Evolutionary conservation across 1,140 invertebrate genomes (phyloP).

Genomic region (Drosophila nebulosa): DNA sequence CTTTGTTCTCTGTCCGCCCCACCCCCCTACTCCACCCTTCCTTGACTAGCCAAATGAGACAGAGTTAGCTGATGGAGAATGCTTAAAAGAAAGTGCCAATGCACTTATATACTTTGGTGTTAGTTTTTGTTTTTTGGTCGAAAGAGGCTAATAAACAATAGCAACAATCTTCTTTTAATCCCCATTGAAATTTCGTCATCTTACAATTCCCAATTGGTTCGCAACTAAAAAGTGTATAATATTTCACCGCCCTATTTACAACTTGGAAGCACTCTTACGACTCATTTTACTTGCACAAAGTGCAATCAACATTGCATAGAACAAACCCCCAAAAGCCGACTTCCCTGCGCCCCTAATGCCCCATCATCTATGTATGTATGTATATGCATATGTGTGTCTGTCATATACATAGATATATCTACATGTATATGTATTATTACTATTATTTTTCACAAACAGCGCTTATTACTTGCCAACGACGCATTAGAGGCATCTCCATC

Average conservation of each 20-base stretch:
- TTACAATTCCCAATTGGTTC: too few species aligned
- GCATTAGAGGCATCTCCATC: slow-evolving; percentile 49
- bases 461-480: slow-evolving; percentile 53
- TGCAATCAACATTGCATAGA: slow-evolving; percentile 45
- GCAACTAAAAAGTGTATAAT: not conserved
- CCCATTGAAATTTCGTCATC: too few species aligned
- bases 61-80: not conserved
- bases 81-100: not conserved
- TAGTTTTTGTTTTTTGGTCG: too few species aligned
- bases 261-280: too few species aligned
- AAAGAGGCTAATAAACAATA: too few species aligned
- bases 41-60: not conserved
- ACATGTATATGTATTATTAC: slow-evolving; percentile 16
- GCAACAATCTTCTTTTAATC: too few species aligned
- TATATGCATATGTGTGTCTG: not conserved
- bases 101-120: not conserved
- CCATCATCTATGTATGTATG: not conserved
- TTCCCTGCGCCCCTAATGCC: too few species aligned
- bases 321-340: too few species aligned
- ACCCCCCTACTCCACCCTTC: too few species aligned
- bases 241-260: not conserved
- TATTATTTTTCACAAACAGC: slow-evolving; percentile 54
- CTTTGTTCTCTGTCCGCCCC: slow-evolving; percentile 17
- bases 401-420: too few species aligned
- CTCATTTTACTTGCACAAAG: slow-evolving; percentile 40